Evolutionary conservation across 2,888 invertebrate genomes (phyloP).

Genomic region (Nycteola revayana): DNA sequence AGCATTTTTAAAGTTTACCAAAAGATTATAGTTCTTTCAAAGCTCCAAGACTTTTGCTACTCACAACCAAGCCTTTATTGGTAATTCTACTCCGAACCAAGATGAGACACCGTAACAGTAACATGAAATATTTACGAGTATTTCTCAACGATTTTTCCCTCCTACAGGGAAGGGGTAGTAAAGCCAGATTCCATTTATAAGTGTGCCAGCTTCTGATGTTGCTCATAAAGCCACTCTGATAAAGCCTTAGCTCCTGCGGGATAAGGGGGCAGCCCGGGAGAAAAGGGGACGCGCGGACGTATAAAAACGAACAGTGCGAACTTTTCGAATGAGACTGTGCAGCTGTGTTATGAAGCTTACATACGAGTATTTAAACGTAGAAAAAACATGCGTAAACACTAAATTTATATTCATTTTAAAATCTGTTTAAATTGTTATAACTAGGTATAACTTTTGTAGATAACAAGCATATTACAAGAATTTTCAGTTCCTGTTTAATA

Average conservation of each 20-base stretch:
- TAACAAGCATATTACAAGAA: too few relatives aligned
- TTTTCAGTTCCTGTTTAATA: too few relatives aligned
- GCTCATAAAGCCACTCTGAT: conserved; percentile 58
- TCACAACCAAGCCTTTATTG: conserved; percentile 21
- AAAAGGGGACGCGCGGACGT: conserved; percentile 23
- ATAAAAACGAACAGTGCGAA: conserved; percentile 15
- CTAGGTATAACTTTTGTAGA: too few relatives aligned
- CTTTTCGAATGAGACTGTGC: conserved; percentile 23
- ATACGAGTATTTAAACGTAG: too few relatives aligned
- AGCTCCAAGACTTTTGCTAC: conserved; percentile 6
- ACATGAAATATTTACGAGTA: conserved; percentile 53
- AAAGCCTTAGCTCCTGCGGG: conserved; percentile 49
- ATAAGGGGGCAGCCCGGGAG: conserved; percentile 31
- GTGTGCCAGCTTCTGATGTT: conserved; percentile 52
- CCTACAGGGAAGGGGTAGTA: conserved; percentile 38
- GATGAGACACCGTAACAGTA: conserved; percentile 39
- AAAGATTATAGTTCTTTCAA: too few relatives aligned
- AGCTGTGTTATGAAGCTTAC: too few relatives aligned
- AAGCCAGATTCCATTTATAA: conserved; percentile 59
- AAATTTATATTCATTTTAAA: too few relatives aligned
- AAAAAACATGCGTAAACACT: too few relatives aligned
- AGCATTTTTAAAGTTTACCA: too few relatives aligned
- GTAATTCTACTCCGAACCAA: conserved; percentile 27
- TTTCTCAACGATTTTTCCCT: conserved; percentile 42
- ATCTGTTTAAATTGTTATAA: too few relatives aligned